phyloP scores from a whole-genome alignment of 2,113 vertebrate species.

The Motacilla alba region DNA sequence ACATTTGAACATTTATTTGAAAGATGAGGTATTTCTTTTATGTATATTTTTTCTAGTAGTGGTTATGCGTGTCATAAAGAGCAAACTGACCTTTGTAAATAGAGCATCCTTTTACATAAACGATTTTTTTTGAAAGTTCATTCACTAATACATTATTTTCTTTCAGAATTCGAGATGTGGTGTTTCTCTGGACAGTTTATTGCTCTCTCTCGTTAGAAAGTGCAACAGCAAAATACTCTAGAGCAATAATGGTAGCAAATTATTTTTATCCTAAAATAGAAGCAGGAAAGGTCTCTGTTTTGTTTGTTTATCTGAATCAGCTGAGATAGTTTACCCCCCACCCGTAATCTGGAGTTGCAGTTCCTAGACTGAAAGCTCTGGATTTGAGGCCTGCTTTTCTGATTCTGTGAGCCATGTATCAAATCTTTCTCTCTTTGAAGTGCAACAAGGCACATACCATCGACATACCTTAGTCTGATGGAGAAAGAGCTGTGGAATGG shows the following conservation, averaged over 20 bases:
- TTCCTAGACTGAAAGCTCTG: not conserved
- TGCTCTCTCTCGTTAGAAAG: not conserved
- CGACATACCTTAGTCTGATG: fast-evolving
- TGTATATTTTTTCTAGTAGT: constrained; percentile 23
- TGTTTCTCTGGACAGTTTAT: not conserved
- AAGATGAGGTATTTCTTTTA: not conserved
- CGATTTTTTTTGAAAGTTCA: not conserved
- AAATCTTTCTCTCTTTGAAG: not conserved
- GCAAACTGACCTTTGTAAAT: constrained; percentile 31
- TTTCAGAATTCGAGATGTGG: not conserved
- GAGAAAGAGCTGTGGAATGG: not conserved
- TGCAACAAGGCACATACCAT: fast-evolving
- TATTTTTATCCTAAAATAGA: not conserved
- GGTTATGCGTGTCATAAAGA: constrained; percentile 3
- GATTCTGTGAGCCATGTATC: not conserved
- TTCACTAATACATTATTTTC: not conserved
- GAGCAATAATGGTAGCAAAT: not conserved
- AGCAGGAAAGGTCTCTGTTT: not conserved
- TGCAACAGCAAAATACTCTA: not conserved
- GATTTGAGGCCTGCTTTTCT: not conserved
- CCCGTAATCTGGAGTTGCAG: not conserved
- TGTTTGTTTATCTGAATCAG: not conserved
- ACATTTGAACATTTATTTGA: not conserved
- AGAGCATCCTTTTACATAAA: constrained; percentile 37
- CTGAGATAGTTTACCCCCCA: not conserved